Percentiles rank a stretch among this genome's conserved stretches.
phyloP scores from a whole-genome alignment of 92 coral and sea anemone genomes.

The Hydrozoanthus gracilis region DNA sequence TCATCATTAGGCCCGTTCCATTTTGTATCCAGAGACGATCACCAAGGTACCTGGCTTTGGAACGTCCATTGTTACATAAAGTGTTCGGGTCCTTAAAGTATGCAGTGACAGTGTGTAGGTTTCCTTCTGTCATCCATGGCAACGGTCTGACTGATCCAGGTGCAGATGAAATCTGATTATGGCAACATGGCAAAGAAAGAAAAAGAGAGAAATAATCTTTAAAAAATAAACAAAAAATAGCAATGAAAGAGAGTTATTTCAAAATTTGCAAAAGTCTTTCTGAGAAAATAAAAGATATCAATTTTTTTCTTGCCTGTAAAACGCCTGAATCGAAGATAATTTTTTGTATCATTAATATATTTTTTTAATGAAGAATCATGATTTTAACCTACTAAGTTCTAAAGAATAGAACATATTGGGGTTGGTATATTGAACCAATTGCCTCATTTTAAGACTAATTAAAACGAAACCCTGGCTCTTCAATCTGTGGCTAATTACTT shows the following conservation, averaged over 20 bases:
- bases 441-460: neutral
- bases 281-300: no score
- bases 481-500: no score
- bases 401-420: no score
- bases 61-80: conserved; percentile 57
- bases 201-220: neutral
- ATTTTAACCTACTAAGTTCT: no score
- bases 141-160: conserved; percentile 40
- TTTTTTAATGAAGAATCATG: no score
- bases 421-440: no score
- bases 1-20: conserved; percentile 59
- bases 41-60: conserved; percentile 62
- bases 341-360: no score
- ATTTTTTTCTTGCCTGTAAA: no score
- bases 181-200: neutral
- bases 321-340: no score
- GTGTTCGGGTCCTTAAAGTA: conserved; percentile 84
- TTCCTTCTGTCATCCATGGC: conserved; percentile 78
- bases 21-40: conserved; percentile 79
- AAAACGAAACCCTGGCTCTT: no score
- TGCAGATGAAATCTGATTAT: conserved; percentile 61
- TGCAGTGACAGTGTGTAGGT: conserved; percentile 81
- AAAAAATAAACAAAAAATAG: neutral
- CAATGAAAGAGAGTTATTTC: neutral
- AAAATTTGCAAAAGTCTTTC: neutral